These are phyloP conservation scores for Diadegma fenestrale DNA, from an alignment of 2,888 invertebrate genomes.

Conservation along the genomic window DNA sequence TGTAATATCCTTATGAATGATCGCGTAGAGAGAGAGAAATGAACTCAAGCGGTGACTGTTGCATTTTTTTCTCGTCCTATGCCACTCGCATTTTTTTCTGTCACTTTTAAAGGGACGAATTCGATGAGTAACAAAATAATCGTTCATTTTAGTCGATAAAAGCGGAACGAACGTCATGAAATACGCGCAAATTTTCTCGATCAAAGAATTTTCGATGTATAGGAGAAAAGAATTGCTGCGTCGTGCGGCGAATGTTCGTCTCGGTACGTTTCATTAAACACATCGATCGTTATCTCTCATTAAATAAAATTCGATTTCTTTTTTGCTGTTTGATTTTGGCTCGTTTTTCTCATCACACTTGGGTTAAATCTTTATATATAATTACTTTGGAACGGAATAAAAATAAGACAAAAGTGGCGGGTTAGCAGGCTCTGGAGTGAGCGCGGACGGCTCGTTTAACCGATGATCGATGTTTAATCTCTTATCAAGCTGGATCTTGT, in stretches of 20 bases:
- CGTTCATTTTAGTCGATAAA: background rate
- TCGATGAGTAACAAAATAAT: background rate
- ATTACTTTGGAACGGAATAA: slow-evolving; percentile 33
- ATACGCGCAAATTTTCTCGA: background rate
- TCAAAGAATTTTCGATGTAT: background rate
- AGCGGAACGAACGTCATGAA: background rate
- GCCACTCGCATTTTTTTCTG: background rate
- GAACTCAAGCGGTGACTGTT: slow-evolving; percentile 7
- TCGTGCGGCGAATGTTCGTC: background rate
- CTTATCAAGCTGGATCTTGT: slow-evolving; percentile 77
- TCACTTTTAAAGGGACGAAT: background rate
- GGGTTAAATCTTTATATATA: slow-evolving; percentile 40
- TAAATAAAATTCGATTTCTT: slow-evolving; percentile 17
- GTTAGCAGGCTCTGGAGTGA: background rate
- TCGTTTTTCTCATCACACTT: slow-evolving; percentile 15
- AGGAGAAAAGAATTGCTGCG: background rate
- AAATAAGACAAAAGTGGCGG: slow-evolving; percentile 11
- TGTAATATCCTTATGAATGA: background rate
- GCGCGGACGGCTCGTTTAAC: slow-evolving; percentile 74
- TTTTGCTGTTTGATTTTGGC: slow-evolving; percentile 10
- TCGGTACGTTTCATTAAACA: slow-evolving; percentile 8
- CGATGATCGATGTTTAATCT: slow-evolving; percentile 77
- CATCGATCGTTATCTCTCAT: slow-evolving; percentile 27
- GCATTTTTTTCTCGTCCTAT: no score
- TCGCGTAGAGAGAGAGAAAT: background rate